Conservation (phyloP, 64 coral and sea anemone genomes). For the Porites australiensis region DNA sequence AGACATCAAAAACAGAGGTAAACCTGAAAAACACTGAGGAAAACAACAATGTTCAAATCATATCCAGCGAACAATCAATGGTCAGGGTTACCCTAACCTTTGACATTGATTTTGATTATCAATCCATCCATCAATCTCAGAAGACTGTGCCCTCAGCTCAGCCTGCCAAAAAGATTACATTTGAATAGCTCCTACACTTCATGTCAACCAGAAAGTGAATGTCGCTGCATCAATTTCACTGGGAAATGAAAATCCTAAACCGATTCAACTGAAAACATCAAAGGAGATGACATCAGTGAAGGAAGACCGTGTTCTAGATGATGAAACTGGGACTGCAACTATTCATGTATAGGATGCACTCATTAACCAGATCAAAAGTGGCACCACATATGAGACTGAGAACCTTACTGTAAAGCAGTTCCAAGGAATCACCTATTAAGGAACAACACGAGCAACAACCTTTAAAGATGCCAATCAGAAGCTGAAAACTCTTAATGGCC, state of each 20-base stretch:
- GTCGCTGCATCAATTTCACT: constrained; percentile 46
- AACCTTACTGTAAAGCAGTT: constrained; percentile 39
- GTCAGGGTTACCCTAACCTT: constrained; percentile 25
- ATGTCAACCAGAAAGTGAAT: constrained; percentile 62
- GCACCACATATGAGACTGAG: constrained; percentile 36
- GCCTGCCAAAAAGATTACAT: constrained; percentile 14
- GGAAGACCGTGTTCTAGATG: constrained; percentile 49
- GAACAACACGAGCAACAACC: constrained; percentile 15
- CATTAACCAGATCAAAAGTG: constrained; percentile 15
- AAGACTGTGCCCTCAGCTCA: neutral
- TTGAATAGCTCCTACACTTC: constrained; percentile 34
- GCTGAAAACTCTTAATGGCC: constrained; percentile 13
- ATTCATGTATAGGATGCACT: constrained; percentile 40
- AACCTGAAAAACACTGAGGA: constrained; percentile 27
- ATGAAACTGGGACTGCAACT: constrained; percentile 43
- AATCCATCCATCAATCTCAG: constrained; percentile 9
- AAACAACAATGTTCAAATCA: constrained; percentile 26
- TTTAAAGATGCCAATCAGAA: constrained; percentile 28
- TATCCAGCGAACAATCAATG: constrained; percentile 37
- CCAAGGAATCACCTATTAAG: constrained; percentile 6
- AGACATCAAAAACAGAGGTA: constrained; percentile 73
- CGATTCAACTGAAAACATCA: constrained; percentile 23
- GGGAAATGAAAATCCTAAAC: constrained; percentile 52
- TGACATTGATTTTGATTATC: constrained; percentile 36
- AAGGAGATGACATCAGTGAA: constrained; percentile 25